Evolutionary conservation across 2,113 vertebrate genomes (phyloP), one percentile per base, ranked within the genome.

Genomic region (Talpa occidentalis): DNA sequence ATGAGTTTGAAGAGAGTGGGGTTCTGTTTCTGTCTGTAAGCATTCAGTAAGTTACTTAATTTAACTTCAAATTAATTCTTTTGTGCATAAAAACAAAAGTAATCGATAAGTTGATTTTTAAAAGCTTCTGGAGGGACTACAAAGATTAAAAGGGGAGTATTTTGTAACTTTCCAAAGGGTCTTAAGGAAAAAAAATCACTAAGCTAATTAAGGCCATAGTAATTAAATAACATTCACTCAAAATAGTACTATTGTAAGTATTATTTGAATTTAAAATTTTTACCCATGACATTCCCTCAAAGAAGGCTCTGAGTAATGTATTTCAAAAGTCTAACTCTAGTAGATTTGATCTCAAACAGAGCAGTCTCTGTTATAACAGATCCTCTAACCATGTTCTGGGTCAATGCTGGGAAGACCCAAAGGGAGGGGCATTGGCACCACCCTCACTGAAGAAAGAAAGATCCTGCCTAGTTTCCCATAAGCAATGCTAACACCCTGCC

Each of bases 211-310:
- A 92, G 59, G 49, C 21, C 35, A 40, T 88, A 97, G 95, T 97
- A 98, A 98, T 97, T 95, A 88, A 96, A 94, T 97, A 97, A 95
- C 89, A 98, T 97, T 97, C 97, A 98, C 94, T 97, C 69, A 47
- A 91, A 98, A 97, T 98, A 98, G 97, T 96, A 97, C 69, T 59
- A 85, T 59, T 97, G 76, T 85, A 86, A 95, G 76, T 40, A 90
- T 81, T 91, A 95, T 85, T 88, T 97, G 87, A 96, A 95, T 95
- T 97, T 90, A 94, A 92, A 95, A 95, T 88, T 93, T 90, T 95
- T 95, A 90, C 59, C 83, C 94, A 90, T 79, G 89, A 62, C 82
- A 90, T 91, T 95, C 66, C 56, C 67, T 97, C 83, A 92, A 90
- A 96, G 93, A 90, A 94, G 56, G 76, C 90, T 94, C 90, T 96